A percentile compares a stretch with the other conserved stretches of the same genome.
phyloP scores from a whole-genome alignment of 2,888 invertebrate species.

The Hypolimnas misippus region DNA sequence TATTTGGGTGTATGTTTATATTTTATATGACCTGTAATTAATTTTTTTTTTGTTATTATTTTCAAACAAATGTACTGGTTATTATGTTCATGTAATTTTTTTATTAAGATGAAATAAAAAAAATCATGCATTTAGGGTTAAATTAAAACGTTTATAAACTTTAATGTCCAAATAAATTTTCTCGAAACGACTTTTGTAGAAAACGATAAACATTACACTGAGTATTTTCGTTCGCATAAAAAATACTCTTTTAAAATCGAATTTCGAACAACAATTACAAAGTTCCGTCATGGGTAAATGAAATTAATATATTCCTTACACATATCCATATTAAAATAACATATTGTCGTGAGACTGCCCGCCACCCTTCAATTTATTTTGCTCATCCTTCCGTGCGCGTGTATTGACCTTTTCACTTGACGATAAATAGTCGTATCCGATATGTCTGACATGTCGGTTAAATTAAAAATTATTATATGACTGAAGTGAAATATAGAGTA shows the following conservation, averaged over 20 bases:
- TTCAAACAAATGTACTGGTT: too few relatives aligned
- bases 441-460: neutral
- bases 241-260: neutral
- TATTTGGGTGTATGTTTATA: too few relatives aligned
- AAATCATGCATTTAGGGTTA: too few relatives aligned
- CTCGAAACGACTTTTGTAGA: too few relatives aligned
- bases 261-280: neutral
- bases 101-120: too few relatives aligned
- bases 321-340: constrained; percentile 16
- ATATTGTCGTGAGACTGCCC: constrained; percentile 15
- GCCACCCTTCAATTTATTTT: constrained; percentile 22
- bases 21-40: too few relatives aligned
- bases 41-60: too few relatives aligned
- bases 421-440: constrained; percentile 2
- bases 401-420: constrained; percentile 3
- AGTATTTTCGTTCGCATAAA: neutral
- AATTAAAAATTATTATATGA: too few relatives aligned
- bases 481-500: too few relatives aligned
- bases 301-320: constrained; percentile 6
- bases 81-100: too few relatives aligned
- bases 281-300: neutral
- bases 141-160: too few relatives aligned
- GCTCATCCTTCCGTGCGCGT: constrained; percentile 13
- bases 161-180: too few relatives aligned
- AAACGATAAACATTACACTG: neutral